Conservation (phyloP, 2,797 vertebrate species). For the Tiaroga cobitis region DNA sequence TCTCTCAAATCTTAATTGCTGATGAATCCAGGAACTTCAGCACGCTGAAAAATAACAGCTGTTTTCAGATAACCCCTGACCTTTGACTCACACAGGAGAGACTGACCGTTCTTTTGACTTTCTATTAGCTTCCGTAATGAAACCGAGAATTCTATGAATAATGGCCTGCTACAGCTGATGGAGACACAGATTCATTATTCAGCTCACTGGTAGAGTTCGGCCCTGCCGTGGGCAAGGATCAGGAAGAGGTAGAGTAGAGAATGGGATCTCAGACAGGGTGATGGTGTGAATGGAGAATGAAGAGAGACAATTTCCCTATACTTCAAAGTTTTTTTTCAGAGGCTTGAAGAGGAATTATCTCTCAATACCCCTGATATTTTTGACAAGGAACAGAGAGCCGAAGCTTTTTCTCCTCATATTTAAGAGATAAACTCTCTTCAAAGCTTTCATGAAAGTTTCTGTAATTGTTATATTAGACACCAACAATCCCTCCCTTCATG, state of each 20-base stretch:
- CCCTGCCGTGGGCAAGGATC: conserved; percentile 25
- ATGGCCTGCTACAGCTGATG: conserved; percentile 62
- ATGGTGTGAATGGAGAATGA: conserved; percentile 39
- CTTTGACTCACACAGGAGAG: conserved; percentile 59
- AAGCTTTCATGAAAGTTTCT: conserved; percentile 46
- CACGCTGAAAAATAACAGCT: conserved; percentile 45
- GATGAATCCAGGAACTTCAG: conserved; percentile 64
- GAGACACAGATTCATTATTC: conserved; percentile 74
- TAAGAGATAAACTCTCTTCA: conserved; percentile 43
- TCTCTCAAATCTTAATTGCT: conserved; percentile 56
- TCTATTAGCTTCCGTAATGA: conserved; percentile 64
- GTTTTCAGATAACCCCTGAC: conserved; percentile 68
- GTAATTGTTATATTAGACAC: conserved; percentile 47
- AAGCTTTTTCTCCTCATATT: conserved; percentile 37
- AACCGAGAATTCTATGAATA: conserved; percentile 68
- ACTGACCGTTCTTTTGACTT: conserved; percentile 57
- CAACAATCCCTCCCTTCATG: conserved; percentile 41
- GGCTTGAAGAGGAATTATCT: conserved; percentile 27
- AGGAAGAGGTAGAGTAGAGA: conserved; percentile 33
- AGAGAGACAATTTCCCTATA: conserved; percentile 26
- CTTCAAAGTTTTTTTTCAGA: conserved; percentile 30
- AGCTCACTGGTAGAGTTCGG: conserved; percentile 57
- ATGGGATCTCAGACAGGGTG: conserved; percentile 34
- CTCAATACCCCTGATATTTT: conserved; percentile 29
- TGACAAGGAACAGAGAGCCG: conserved; percentile 13